Base-by-base conservation (phyloP, 2,888 invertebrate species). In the Ormyrus pomaceus region DNA sequence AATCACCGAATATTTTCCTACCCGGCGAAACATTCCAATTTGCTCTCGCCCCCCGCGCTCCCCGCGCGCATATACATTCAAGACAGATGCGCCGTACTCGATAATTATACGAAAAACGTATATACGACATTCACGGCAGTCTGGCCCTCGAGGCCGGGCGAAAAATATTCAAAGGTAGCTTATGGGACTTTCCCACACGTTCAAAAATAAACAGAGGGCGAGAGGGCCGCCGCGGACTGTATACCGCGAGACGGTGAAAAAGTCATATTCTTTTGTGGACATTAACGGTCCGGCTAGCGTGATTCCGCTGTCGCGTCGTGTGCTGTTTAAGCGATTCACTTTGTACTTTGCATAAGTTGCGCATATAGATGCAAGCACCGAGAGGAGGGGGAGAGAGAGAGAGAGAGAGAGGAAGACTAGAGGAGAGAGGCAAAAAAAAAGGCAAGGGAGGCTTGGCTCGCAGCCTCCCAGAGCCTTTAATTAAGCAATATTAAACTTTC, bases 401-500 rank as follows among this genome's bases (percentile, higher is more conserved):
- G 11, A 59, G 19, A 59, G 50, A 53, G n/a, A 55, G 58, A 64
- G 50, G 56, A 58, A 62, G 70, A 77, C 13, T 51, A 50, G 75
- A 48, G n/a, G 65, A 45, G 56, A 56, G 45, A 55, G n/a, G 55
- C 74, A 56, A 50, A 51, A 66, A 45, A 59, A 34, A 59, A 19
- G 50, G 53, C 45, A 66, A 6, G 59, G 65, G 10, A 19, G 62
- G 13, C 19, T 19, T 19, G 62, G 59, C 53, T 55, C 70, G 48
- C 51, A 34, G 9, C 51, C 62, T n/a, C 11, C 61, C 61, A 45
- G 61, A 70, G 79, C 77, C 79, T 82, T 82, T 80, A 82, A 82
- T 82, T 82, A 82, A 82, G 82, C 82, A 72, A 77, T 80, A 82
- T 82, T 82, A 82, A 80, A 80, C 71, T 80, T 82, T 80, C 71